Evolutionary conservation across 2,797 vertebrate genomes (phyloP).

Genomic region (Sitta carolinensis): DNA sequence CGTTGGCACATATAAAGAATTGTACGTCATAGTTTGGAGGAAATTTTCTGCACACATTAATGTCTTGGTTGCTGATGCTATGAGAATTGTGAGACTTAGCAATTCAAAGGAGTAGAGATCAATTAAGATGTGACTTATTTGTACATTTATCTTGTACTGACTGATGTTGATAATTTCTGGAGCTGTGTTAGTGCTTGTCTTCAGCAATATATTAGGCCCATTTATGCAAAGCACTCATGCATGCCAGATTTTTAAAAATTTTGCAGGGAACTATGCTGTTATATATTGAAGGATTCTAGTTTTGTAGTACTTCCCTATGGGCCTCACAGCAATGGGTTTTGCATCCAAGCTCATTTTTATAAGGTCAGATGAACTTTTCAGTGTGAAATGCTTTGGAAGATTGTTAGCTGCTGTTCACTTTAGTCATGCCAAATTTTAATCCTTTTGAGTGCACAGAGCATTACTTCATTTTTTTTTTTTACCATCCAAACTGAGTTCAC

Average conservation of each 20-base stretch:
- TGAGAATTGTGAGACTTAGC: not conserved
- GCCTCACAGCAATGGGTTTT: not conserved
- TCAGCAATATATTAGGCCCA: not conserved
- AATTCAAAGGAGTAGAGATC: not conserved
- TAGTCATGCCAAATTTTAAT: slow-evolving; percentile 36
- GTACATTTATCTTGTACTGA: not conserved
- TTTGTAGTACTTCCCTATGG: not conserved
- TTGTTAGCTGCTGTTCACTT: slow-evolving; percentile 33
- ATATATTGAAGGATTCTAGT: not conserved
- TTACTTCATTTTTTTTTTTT: slow-evolving; percentile 41
- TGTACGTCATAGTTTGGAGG: not conserved
- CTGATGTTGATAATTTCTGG: not conserved
- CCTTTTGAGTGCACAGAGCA: slow-evolving; percentile 20
- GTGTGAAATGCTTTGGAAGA: not conserved
- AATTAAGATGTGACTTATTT: not conserved
- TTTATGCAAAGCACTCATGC: not conserved
- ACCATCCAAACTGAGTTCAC: not conserved
- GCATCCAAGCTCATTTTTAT: not conserved
- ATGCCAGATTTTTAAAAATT: not conserved
- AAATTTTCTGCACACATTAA: not conserved
- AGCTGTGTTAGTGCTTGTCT: not conserved
- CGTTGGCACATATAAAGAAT: not conserved
- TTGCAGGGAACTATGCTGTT: not conserved
- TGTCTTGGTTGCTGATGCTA: not conserved
- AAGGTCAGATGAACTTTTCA: not conserved